These are phyloP conservation scores for Xenopus laevis DNA, from an alignment of 2,113 vertebrate genomes.

Conservation along the genomic window DNA sequence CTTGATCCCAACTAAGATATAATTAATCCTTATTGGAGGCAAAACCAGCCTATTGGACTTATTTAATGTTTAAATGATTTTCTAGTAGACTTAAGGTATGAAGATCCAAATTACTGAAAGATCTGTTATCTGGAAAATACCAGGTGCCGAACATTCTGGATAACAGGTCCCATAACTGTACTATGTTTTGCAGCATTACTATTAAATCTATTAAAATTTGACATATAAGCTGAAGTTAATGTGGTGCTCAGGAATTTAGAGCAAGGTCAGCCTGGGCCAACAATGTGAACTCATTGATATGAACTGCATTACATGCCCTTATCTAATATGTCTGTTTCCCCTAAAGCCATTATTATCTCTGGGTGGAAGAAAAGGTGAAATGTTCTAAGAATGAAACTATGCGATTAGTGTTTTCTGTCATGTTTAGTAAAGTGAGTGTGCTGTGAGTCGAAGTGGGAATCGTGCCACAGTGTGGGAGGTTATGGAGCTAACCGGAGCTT, in stretches of 20 bases:
- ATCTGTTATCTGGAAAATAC: too few species aligned
- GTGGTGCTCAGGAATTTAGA: background rate
- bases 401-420: background rate
- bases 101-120: too few species aligned
- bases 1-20: too few species aligned
- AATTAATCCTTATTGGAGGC: too few species aligned
- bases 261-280: background rate
- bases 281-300: background rate
- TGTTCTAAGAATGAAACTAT: background rate
- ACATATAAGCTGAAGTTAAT: background rate
- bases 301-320: background rate
- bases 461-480: background rate
- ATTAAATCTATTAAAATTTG: too few species aligned
- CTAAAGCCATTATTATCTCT: background rate
- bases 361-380: constrained; percentile 6
- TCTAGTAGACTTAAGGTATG: too few species aligned
- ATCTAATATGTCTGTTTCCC: constrained; percentile 1
- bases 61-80: too few species aligned
- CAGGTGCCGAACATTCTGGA: too few species aligned
- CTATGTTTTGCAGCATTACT: too few species aligned
- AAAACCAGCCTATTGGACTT: too few species aligned
- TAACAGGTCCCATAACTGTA: too few species aligned
- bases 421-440: background rate
- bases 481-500: background rate
- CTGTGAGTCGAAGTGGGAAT: background rate